Conservation (phyloP, 2,888 invertebrate species). For the Aspidiotus rigidus region DNA sequence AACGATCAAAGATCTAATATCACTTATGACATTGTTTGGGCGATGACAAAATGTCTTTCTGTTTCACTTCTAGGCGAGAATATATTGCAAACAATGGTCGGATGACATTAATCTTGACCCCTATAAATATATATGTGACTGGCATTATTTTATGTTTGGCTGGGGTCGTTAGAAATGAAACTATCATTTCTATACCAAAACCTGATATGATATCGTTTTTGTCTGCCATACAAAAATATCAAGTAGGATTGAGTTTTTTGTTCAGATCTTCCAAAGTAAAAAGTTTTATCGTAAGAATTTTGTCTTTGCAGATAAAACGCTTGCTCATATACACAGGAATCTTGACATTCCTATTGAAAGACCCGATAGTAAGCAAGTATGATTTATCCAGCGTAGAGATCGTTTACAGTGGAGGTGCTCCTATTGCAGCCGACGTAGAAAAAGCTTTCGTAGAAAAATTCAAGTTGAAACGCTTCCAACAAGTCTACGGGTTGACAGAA, state of each 20-base stretch:
- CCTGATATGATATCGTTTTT: slow-evolving; percentile 63
- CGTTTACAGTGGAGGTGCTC: slow-evolving; percentile 46
- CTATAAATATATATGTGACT: no score
- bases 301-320: no score
- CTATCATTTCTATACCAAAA: slow-evolving; percentile 57
- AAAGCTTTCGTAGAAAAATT: slow-evolving; percentile 19
- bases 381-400: slow-evolving; percentile 44
- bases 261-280: no score
- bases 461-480: slow-evolving; percentile 22
- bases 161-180: slow-evolving; percentile 45
- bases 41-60: no score
- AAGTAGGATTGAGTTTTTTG: slow-evolving; percentile 39
- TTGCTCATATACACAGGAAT: slow-evolving; percentile 47
- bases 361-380: slow-evolving; percentile 45
- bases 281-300: no score
- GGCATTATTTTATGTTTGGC: not conserved
- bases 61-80: no score
- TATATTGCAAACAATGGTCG: no score
- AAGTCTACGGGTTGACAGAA: slow-evolving; percentile 38
- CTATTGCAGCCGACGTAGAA: slow-evolving; percentile 41
- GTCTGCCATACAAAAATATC: slow-evolving; percentile 54
- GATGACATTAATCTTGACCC: no score
- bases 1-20: no score
- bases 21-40: no score
- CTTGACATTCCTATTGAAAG: slow-evolving; percentile 58